phyloP scores from a whole-genome alignment of 2,113 vertebrate genomes.

The Marmota flaviventris region DNA sequence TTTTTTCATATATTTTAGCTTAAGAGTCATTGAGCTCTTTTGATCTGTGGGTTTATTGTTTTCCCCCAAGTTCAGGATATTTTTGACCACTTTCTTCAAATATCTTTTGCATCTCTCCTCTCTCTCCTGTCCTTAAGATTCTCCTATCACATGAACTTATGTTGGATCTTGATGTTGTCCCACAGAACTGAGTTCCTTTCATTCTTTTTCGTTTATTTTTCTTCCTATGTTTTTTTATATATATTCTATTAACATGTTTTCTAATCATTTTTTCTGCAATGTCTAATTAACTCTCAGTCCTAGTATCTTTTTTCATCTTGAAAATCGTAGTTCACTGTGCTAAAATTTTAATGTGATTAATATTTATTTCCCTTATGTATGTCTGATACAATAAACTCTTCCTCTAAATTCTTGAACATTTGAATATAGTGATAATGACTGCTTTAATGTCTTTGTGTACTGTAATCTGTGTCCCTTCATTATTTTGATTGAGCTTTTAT shows the following conservation, averaged over 20 bases:
- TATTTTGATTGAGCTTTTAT: background rate
- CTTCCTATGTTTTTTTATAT: background rate
- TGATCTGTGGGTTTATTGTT: background rate
- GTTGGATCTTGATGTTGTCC: background rate
- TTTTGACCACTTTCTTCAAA: background rate
- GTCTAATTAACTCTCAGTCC: background rate
- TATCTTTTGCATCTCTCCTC: background rate
- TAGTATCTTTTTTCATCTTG: background rate
- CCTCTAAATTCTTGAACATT: background rate
- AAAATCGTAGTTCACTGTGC: background rate
- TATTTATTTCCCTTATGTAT: background rate
- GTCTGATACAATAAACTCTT: background rate
- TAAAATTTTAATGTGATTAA: background rate
- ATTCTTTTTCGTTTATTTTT: background rate
- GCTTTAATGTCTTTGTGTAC: background rate
- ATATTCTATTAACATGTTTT: background rate
- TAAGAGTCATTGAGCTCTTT: background rate
- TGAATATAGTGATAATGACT: background rate
- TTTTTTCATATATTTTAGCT: constrained; percentile 40
- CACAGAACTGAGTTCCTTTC: background rate
- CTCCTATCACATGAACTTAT: background rate
- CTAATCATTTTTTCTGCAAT: background rate
- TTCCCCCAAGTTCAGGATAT: background rate
- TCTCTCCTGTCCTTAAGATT: background rate
- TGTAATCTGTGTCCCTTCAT: background rate